Base-by-base conservation (phyloP, 2,888 invertebrate genomes). In the Nezara viridula region DNA sequence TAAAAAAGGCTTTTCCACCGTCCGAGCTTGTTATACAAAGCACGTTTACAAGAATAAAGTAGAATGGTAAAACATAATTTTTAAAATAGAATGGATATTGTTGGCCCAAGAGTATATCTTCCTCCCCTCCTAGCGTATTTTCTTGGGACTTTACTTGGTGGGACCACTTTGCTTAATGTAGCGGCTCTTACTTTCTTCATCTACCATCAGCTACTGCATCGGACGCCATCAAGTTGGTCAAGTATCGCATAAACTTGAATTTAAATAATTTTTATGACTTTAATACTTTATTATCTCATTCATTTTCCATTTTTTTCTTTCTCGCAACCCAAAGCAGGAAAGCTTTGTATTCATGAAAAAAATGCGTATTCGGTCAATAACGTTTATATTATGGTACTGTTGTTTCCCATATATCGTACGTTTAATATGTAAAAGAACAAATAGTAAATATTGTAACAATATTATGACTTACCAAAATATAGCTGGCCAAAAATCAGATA, bases 11-110 rank as follows among this genome's bases (percentile, higher is more conserved):
- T 73, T 37, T 73, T 14, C 66, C 19, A 7, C 66, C 66, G 66
- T 10, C 32, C 32, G 32, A 21, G 21, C 66, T 73, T 73, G 66
- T 73, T 73, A 73, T 37, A 73, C 66, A 37, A 73, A 73, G 66
- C 66, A 73, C 66, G 66, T 73, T 73, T 73, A 73, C 66, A 37
- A 73, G 66, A 37, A 73, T 37, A 37, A 73, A 73, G 66, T 32
- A 73, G 66, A 73, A 73, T 73, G 66, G 32, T 73, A 73, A 73
- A 73, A 37, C 32, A 73, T 73, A 73, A 73, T 73, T 73, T 73
- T 19, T 37, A 73, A 73, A 73, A 32, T 21, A 73, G 37, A 73
- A 73, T 73, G 66, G 37, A 73, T 73, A 73, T 73, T 73, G 32
- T 73, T 4, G 37, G 14, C 6, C 32, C 6, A 19, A 7, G 66